Percentiles rank a stretch among this genome's conserved stretches.
These are phyloP conservation scores for Orius laevigatus DNA, from an alignment of 1,140 invertebrate species.

Conservation along the genomic window DNA sequence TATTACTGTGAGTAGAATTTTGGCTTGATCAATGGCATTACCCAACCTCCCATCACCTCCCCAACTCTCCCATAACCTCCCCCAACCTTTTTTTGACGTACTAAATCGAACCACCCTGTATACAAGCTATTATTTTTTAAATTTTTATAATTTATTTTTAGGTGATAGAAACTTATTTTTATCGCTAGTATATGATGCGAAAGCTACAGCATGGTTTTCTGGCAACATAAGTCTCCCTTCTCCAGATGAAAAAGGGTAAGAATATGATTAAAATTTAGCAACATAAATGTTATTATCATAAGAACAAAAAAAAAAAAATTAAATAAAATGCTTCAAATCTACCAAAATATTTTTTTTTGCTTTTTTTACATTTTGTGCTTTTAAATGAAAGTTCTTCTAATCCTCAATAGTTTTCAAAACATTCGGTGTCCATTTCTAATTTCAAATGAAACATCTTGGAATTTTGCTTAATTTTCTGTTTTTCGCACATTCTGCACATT, in stretches of 20 bases:
- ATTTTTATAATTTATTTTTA: constrained; percentile 25
- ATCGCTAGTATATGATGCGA: constrained; percentile 71
- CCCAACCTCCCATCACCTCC: too few species aligned
- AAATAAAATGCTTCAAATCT: neutral
- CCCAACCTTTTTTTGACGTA: too few species aligned
- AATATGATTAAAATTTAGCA: too few species aligned
- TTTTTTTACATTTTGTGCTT: too few species aligned
- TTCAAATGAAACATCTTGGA: too few species aligned
- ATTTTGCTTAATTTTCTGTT: neutral
- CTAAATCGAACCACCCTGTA: neutral
- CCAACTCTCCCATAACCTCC: too few species aligned
- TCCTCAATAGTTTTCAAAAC: too few species aligned
- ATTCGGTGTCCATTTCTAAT: too few species aligned
- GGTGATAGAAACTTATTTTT: constrained; percentile 71
- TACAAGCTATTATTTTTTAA: too few species aligned
- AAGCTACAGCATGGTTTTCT: constrained; percentile 68
- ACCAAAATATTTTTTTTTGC: neutral
- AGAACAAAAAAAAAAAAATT: neutral
- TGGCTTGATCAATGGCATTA: neutral
- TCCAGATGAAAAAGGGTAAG: constrained; percentile 54
- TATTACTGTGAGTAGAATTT: constrained; percentile 18
- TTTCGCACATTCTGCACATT: neutral
- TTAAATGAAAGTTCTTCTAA: too few species aligned
- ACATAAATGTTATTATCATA: neutral
- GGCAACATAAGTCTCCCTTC: constrained; percentile 47